A percentile compares a stretch with the other conserved stretches of the same genome.
Evolutionary conservation across 2,797 vertebrate species (phyloP).

Genomic region (Synaphobranchus kaupii): DNA sequence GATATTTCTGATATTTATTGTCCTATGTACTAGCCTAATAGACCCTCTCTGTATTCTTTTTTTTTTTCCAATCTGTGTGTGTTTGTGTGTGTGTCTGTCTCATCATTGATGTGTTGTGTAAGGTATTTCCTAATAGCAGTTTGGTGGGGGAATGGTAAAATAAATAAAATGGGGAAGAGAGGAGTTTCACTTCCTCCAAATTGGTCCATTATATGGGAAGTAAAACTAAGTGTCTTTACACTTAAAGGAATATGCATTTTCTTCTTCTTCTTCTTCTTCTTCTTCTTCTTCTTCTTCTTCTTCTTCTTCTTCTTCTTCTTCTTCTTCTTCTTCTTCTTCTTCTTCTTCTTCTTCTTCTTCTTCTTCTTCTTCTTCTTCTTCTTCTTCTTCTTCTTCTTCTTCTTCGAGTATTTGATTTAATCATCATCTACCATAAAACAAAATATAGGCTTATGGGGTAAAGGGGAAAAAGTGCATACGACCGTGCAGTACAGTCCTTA

Average conservation of each 20-base stretch:
- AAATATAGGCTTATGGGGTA: background rate
- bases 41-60: background rate
- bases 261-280: background rate
- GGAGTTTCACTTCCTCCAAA: constrained; percentile 11
- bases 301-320: background rate
- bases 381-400: background rate
- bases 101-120: constrained; percentile 1
- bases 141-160: background rate
- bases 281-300: background rate
- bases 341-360: background rate
- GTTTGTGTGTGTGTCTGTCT: background rate
- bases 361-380: background rate
- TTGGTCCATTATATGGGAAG: constrained; percentile 13
- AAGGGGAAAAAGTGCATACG: background rate
- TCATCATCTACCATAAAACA: too few relatives aligned
- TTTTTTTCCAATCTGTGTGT: background rate
- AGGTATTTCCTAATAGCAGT: constrained; percentile 10
- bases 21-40: background rate
- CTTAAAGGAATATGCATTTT: background rate
- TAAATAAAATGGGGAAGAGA: background rate
- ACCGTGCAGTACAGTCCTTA: background rate
- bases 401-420: too few relatives aligned
- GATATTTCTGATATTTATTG: background rate
- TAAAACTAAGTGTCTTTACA: constrained; percentile 4
- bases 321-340: background rate